Percentiles rank a stretch among this genome's conserved stretches.
Evolutionary conservation across 2,797 vertebrate species (phyloP).

Genomic region (Mallotus villosus): DNA sequence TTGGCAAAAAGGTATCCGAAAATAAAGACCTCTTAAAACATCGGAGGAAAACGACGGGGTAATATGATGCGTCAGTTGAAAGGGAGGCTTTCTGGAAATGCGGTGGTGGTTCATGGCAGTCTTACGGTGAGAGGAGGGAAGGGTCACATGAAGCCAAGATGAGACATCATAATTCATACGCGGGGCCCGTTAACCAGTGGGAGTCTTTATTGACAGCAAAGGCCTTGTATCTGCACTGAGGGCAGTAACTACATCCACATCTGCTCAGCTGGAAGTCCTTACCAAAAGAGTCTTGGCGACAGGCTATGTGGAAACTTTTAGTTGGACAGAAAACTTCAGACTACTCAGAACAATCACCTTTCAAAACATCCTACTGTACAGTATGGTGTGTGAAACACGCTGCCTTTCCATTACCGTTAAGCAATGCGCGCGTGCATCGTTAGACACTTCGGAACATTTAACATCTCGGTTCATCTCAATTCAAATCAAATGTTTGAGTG

Average conservation of each 20-base stretch:
- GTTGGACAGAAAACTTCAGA: slow-evolving; percentile 33
- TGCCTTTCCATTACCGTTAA: background rate
- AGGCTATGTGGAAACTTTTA: slow-evolving; percentile 25
- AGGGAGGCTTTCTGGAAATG: slow-evolving; percentile 32
- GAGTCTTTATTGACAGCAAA: slow-evolving; percentile 49
- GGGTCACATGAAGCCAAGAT: slow-evolving; percentile 53
- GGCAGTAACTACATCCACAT: slow-evolving; percentile 61
- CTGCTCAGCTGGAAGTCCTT: slow-evolving; percentile 49
- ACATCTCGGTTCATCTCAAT: no score
- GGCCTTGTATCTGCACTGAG: slow-evolving; percentile 39
- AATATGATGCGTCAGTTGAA: slow-evolving; percentile 37
- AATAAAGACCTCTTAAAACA: slow-evolving; percentile 29
- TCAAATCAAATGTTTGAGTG: no score
- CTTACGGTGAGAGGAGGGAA: slow-evolving; percentile 30
- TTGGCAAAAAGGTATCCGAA: slow-evolving; percentile 36
- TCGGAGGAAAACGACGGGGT: slow-evolving; percentile 34
- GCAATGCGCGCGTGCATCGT: no score
- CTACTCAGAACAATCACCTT: slow-evolving; percentile 17
- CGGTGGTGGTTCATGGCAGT: slow-evolving; percentile 23
- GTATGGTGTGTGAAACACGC: slow-evolving; percentile 29
- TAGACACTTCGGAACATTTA: no score
- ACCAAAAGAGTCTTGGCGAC: slow-evolving; percentile 32
- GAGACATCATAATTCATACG: slow-evolving; percentile 48
- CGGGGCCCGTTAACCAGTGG: slow-evolving; percentile 32
- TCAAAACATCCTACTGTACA: slow-evolving; percentile 14